Percentiles rank a stretch among this genome's conserved stretches.
These are phyloP conservation scores for Tichodroma muraria DNA, from an alignment of 2,113 vertebrate genomes.

Conservation along the genomic window DNA sequence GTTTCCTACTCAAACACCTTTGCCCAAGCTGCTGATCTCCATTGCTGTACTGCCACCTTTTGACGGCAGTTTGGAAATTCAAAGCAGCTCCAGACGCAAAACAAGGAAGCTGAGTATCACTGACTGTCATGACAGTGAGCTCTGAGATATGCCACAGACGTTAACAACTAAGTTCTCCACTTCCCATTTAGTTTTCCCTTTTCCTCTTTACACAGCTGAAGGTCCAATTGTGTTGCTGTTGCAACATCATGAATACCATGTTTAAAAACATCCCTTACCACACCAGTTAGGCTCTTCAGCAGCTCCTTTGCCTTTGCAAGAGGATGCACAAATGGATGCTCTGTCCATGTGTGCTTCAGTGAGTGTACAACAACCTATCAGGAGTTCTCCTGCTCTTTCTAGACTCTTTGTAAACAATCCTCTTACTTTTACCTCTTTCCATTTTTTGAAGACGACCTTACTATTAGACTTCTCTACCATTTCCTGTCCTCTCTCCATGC, in stretches of 20 bases:
- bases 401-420: neutral
- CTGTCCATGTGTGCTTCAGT: neutral
- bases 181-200: neutral
- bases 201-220: neutral
- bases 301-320: neutral
- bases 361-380: neutral
- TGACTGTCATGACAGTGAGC: neutral
- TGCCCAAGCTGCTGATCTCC: neutral
- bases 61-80: neutral
- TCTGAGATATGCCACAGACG: neutral
- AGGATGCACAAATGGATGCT: neutral
- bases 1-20: neutral
- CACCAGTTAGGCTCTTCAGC: neutral
- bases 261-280: neutral
- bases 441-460: neutral
- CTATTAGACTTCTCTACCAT: neutral
- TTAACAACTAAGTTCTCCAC: neutral
- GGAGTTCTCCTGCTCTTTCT: neutral
- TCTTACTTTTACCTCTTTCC: neutral
- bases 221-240: neutral
- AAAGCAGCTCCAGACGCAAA: neutral
- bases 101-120: neutral
- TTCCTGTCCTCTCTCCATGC: neutral
- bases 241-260: neutral
- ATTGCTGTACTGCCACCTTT: conserved; percentile 18